These are phyloP conservation scores for Leucophenga varia DNA, from an alignment of 1,140 invertebrate genomes.

Conservation along the genomic window DNA sequence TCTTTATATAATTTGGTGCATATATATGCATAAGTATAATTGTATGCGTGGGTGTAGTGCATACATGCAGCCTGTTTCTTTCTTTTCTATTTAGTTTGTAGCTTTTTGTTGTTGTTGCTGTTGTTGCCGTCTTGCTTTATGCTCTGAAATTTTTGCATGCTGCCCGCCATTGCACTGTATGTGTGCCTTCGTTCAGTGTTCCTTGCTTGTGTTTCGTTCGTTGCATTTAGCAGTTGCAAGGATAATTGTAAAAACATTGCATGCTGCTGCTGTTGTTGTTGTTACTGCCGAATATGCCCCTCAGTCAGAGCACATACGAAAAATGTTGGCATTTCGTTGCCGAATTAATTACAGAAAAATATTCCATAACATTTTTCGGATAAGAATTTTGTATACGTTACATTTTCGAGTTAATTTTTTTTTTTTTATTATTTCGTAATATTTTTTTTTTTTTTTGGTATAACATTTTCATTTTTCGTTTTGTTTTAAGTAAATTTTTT, in stretches of 20 bases:
- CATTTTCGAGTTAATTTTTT: no score
- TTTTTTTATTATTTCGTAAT: no score
- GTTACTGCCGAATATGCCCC: background rate
- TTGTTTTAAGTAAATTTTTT: slow-evolving; percentile 30
- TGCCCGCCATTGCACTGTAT: no score
- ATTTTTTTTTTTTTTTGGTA: no score
- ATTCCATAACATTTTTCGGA: slow-evolving; percentile 31
- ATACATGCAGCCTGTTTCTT: no score
- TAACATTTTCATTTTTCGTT: slow-evolving; percentile 14
- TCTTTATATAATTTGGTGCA: no score
- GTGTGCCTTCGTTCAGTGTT: no score
- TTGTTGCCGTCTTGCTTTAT: background rate
- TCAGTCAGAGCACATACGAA: background rate
- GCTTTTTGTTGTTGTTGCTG: no score
- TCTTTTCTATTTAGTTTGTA: no score
- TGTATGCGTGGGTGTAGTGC: no score
- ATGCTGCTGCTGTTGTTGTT: background rate
- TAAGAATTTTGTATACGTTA: slow-evolving; percentile 9
- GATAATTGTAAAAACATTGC: slow-evolving; percentile 25
- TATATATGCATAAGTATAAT: no score
- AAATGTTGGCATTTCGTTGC: background rate
- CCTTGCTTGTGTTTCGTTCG: background rate
- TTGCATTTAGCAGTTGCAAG: background rate
- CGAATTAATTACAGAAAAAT: slow-evolving; percentile 45
- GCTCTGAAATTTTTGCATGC: background rate